phyloP scores from a whole-genome alignment of 2,113 vertebrate species.

The Scalopus aquaticus region DNA sequence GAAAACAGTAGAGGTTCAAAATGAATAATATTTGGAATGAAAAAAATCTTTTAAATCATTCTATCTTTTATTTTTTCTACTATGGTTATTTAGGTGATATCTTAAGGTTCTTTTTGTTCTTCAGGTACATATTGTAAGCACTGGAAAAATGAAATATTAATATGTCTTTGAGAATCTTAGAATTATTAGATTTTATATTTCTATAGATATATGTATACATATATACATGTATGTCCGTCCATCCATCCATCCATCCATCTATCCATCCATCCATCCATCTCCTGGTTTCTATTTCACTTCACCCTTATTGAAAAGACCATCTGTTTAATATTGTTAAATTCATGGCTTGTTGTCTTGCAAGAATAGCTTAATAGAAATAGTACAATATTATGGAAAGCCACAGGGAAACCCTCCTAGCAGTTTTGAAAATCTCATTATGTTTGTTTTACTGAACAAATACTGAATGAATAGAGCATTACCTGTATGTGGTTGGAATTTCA shows the following conservation, averaged over 20 bases:
- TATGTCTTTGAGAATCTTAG: conserved; percentile 36
- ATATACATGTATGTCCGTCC: not conserved
- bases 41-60: not conserved
- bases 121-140: conserved; percentile 31
- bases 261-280: not conserved
- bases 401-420: not conserved
- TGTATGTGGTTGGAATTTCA: not conserved
- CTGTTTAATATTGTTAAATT: conserved; percentile 60
- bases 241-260: not conserved
- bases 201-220: too few relatives aligned
- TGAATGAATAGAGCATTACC: not conserved
- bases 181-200: not conserved
- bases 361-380: conserved; percentile 43
- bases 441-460: conserved; percentile 51
- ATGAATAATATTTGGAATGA: not conserved
- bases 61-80: not conserved
- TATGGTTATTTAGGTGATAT: conserved; percentile 29
- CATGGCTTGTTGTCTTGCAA: conserved; percentile 44
- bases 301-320: conserved; percentile 66
- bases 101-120: conserved; percentile 35
- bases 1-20: not conserved
- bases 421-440: conserved; percentile 43
- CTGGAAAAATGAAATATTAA: conserved; percentile 38
- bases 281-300: conserved; percentile 10
- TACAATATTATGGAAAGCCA: not conserved